Conservation (phyloP, 2,113 vertebrate genomes). For the Myotis yumanensis region DNA sequence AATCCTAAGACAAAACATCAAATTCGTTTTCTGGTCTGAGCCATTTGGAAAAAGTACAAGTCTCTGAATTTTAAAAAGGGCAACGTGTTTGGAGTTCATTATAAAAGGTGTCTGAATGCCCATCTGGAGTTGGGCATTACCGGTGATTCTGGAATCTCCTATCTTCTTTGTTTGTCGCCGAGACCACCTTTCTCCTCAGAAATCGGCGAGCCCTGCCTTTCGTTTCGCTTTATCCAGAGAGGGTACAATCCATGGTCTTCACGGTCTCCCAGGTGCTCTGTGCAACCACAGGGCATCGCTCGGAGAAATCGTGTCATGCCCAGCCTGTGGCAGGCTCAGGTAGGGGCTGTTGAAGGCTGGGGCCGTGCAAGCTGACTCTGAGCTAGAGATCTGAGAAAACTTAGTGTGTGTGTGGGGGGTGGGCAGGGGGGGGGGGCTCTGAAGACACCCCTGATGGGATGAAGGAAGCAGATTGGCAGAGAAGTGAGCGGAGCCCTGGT, state of each 20-base stretch:
- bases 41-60: background rate
- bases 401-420: too few species aligned
- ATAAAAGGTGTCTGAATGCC: background rate
- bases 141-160: background rate
- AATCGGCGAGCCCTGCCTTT: background rate
- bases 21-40: background rate
- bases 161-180: background rate
- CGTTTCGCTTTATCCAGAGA: background rate
- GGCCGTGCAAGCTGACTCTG: background rate
- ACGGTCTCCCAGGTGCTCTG: background rate
- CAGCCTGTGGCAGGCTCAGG: too few species aligned
- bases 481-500: rapidly evolving
- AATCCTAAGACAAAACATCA: slow-evolving; percentile 27
- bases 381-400: background rate
- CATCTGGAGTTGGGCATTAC: background rate
- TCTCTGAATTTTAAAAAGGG: slow-evolving; percentile 2
- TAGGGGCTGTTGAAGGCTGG: background rate
- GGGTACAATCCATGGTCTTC: background rate
- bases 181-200: background rate
- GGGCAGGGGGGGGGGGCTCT: background rate
- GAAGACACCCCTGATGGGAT: too few species aligned
- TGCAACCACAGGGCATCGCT: background rate
- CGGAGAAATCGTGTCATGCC: background rate
- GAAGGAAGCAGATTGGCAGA: too few species aligned
- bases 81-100: background rate